phyloP scores from a whole-genome alignment of 2,113 vertebrate species.

The Cairina moschata region DNA sequence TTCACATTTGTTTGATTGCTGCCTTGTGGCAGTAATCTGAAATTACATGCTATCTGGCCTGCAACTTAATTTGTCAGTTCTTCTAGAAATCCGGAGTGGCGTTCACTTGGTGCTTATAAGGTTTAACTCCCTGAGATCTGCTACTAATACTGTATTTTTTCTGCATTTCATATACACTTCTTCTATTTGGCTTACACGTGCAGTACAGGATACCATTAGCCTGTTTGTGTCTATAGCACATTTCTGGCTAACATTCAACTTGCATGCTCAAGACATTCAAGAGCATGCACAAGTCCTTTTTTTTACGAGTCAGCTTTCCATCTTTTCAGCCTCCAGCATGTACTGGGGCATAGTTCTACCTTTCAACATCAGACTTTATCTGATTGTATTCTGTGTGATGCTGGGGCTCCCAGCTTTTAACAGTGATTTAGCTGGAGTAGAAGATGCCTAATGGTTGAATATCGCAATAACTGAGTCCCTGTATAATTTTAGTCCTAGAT shows the following conservation, averaged over 20 bases:
- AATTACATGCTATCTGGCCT: not conserved
- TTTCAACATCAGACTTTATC: not conserved
- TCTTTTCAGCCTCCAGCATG: not conserved
- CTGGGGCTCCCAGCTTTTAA: not conserved
- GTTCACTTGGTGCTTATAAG: not conserved
- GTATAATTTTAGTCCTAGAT: not conserved
- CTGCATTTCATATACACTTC: not conserved
- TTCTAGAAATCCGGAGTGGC: not conserved
- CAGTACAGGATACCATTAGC: not conserved
- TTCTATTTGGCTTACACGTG: not conserved
- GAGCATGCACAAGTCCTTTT: not conserved
- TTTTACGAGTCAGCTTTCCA: not conserved
- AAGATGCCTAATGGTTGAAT: not conserved
- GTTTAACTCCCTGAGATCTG: not conserved
- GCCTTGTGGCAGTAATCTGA: not conserved
- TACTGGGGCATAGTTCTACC: not conserved
- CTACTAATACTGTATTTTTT: not conserved
- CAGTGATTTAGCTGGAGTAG: not conserved
- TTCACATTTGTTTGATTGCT: not conserved
- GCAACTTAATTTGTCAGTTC: not conserved
- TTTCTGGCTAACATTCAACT: not conserved
- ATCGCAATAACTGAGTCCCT: not conserved
- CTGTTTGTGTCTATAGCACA: rapidly evolving
- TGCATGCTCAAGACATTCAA: not conserved
- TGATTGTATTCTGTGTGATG: rapidly evolving